Evolutionary conservation across 2,113 vertebrate genomes (phyloP).

Genomic region (Podilymbus podiceps): DNA sequence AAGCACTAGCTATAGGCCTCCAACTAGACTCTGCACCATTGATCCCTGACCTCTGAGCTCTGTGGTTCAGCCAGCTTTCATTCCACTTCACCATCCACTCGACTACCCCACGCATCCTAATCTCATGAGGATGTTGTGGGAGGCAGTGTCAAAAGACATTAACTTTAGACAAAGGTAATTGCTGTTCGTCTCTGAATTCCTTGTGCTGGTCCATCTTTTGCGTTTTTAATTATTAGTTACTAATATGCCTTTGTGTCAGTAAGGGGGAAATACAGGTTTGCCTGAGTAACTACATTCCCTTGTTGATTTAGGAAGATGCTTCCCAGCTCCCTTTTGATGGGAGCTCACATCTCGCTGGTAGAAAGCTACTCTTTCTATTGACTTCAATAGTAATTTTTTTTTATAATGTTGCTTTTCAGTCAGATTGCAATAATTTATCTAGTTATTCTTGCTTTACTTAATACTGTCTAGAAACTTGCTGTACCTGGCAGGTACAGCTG

Average conservation of each 20-base stretch:
- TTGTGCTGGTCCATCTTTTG: neutral
- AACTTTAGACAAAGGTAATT: neutral
- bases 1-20: too few relatives aligned
- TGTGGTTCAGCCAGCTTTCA: too few relatives aligned
- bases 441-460: neutral
- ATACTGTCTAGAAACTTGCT: neutral
- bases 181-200: neutral
- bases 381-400: neutral
- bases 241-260: neutral
- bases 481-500: neutral
- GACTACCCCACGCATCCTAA: too few relatives aligned
- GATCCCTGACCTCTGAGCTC: too few relatives aligned
- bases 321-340: neutral
- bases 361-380: neutral
- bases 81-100: too few relatives aligned
- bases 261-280: neutral
- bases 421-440: neutral
- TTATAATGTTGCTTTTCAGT: neutral
- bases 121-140: too few relatives aligned
- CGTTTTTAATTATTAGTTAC: neutral
- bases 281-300: neutral
- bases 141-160: too few relatives aligned
- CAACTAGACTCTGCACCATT: too few relatives aligned
- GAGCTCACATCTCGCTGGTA: neutral
- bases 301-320: neutral